Percentiles rank a stretch among this genome's conserved stretches.
phyloP scores from a whole-genome alignment of 2,797 vertebrate species.

The Phalanger gymnotis region DNA sequence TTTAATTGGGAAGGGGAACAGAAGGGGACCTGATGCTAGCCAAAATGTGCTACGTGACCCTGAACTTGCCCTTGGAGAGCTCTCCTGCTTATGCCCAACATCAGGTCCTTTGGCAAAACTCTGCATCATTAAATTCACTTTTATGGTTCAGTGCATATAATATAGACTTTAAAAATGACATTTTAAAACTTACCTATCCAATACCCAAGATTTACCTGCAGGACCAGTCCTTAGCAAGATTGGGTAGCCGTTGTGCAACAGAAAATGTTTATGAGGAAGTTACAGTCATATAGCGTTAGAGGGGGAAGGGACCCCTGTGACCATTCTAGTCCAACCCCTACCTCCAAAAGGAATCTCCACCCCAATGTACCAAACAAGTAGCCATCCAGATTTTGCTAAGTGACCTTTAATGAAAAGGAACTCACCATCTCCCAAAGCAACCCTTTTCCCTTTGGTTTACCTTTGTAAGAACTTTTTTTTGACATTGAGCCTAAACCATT shows the following conservation, averaged over 20 bases:
- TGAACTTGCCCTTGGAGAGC: constrained; percentile 58
- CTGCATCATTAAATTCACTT: constrained; percentile 70
- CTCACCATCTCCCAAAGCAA: neutral
- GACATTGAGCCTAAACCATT: neutral
- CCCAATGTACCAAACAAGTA: neutral
- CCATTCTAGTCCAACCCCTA: neutral
- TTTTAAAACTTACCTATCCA: neutral
- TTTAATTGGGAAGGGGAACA: constrained; percentile 73
- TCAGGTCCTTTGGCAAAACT: constrained; percentile 55
- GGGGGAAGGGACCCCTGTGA: neutral
- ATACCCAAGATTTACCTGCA: neutral
- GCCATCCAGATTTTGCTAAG: neutral
- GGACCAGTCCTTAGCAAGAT: neutral
- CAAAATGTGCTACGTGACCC: constrained; percentile 68
- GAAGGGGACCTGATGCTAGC: constrained; percentile 57
- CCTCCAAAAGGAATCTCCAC: neutral
- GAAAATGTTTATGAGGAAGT: neutral
- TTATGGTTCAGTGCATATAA: constrained; percentile 55
- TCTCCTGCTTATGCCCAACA: constrained; percentile 60
- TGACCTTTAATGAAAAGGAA: neutral
- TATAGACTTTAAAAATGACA: constrained; percentile 30
- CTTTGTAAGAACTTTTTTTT: neutral
- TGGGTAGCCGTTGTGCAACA: neutral
- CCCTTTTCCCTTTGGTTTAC: neutral
- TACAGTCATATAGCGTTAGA: neutral